Base-by-base conservation (phyloP, 2,113 vertebrate genomes). In the Jacana jacana region DNA sequence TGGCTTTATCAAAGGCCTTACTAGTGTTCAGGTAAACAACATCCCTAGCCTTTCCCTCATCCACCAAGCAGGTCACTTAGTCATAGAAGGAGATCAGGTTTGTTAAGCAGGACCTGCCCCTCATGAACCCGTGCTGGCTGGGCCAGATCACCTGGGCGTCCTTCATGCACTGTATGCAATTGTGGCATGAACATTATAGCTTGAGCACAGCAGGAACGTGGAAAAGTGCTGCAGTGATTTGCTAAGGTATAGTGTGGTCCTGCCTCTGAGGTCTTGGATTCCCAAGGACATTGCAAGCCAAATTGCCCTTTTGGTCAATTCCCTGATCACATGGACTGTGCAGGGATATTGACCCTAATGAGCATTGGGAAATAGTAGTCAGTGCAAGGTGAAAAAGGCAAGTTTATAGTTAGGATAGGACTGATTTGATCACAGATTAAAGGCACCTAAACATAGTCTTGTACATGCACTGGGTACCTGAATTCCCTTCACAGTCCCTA, bases 221-320 rank as follows among this genome's bases (percentile, higher is more conserved):
- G 33, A 55, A 35, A 69, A 73, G 39, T 1, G 22, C 55, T 93
- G 51, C 10, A 2, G n/a, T 15, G 66, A 51, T 80, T 48, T 39
- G 42, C 27, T 17, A 35, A 11, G 37, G 20, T 0, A 0, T 2
- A 31, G 7, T 14, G 18, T n/a, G 60, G 5, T 66, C 2, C 0
- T 63, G 10, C 22, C 49, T 75, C 55, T 40, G 49, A 46, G 33
- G 28, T 28, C 11, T 55, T 28, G 63, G 71, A 22, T 30, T 10
- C 17, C 60, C 54, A 42, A 5, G 19, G 27, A 8, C 14, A 39
- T 49, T 63, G 20, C 1, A 8, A 55, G 52, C 14, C 3, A 1
- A n/a, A 46, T 2, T 54, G 16, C 17, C 44, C 42, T 11, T 65
- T 52, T 23, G 39, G 20, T 20, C 40, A 31, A 1, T 10, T 42